Evolutionary conservation across 2,113 vertebrate species (phyloP).

Genomic region (Triplophysa rosa): DNA sequence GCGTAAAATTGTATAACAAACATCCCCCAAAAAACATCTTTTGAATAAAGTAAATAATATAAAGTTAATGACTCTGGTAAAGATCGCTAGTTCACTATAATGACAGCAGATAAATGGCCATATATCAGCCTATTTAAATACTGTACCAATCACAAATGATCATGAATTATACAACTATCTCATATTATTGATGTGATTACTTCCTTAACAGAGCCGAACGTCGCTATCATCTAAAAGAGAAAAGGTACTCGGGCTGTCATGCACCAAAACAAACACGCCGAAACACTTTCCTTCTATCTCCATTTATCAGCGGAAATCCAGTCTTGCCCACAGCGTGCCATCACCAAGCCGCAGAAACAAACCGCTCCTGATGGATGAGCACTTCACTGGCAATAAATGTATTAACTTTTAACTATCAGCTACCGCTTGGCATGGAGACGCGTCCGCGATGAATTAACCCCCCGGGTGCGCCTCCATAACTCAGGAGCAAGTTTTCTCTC

Average conservation of each 20-base stretch:
- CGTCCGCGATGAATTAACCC: constrained; percentile 69
- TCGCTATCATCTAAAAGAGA: constrained; percentile 18
- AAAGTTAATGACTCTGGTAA: too few species aligned
- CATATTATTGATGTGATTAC: too few species aligned
- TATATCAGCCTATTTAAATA: neutral
- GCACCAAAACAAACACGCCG: constrained; percentile 42
- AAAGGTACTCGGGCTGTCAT: constrained; percentile 42
- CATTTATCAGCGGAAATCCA: constrained; percentile 81
- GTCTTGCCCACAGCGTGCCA: constrained; percentile 75
- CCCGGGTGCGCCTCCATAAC: constrained; percentile 68
- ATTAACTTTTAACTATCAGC: constrained; percentile 84
- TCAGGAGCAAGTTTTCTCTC: constrained; percentile 59
- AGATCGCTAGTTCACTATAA: neutral
- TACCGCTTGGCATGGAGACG: constrained; percentile 70
- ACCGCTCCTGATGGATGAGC: constrained; percentile 85
- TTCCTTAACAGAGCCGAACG: too few species aligned
- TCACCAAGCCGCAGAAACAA: constrained; percentile 86
- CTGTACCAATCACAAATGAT: too few species aligned
- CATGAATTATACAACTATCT: too few species aligned
- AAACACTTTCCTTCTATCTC: constrained; percentile 53
- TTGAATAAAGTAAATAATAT: too few species aligned
- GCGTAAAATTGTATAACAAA: too few species aligned
- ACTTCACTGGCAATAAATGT: constrained; percentile 84
- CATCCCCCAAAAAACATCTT: too few species aligned
- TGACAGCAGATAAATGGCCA: neutral